Evolutionary conservation across 2,113 vertebrate genomes (phyloP).

Genomic region (Gymnobelideus leadbeateri): DNA sequence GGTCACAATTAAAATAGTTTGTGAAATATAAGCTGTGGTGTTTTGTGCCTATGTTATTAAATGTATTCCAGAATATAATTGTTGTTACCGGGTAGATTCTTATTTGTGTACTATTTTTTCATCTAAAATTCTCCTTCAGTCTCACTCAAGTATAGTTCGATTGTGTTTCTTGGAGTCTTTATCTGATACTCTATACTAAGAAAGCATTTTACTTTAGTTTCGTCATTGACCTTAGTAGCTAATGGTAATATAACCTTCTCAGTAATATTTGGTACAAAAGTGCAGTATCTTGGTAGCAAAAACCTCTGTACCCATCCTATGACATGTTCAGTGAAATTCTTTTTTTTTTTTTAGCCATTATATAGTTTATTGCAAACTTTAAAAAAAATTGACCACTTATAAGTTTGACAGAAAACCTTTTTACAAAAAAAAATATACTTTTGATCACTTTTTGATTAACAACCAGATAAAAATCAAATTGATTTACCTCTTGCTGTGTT

Average conservation of each 20-base stretch:
- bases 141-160: neutral
- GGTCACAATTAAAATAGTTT: neutral
- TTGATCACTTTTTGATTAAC: constrained; percentile 71
- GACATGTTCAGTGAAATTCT: neutral
- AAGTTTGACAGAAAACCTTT: constrained; percentile 77
- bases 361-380: constrained; percentile 72
- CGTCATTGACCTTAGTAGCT: neutral
- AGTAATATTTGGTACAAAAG: neutral
- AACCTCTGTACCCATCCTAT: neutral
- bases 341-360: constrained; percentile 27
- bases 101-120: neutral
- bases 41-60: neutral
- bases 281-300: neutral
- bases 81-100: neutral
- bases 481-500: constrained; percentile 78
- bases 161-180: neutral
- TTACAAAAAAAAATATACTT: constrained; percentile 87
- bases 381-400: constrained; percentile 70
- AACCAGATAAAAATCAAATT: constrained; percentile 84
- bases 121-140: neutral
- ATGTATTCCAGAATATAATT: neutral
- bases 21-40: neutral
- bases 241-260: neutral
- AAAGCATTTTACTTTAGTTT: neutral
- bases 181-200: neutral